These are phyloP conservation scores for Salvelinus namaycush DNA, from an alignment of 2,113 vertebrate species.

Conservation along the genomic window DNA sequence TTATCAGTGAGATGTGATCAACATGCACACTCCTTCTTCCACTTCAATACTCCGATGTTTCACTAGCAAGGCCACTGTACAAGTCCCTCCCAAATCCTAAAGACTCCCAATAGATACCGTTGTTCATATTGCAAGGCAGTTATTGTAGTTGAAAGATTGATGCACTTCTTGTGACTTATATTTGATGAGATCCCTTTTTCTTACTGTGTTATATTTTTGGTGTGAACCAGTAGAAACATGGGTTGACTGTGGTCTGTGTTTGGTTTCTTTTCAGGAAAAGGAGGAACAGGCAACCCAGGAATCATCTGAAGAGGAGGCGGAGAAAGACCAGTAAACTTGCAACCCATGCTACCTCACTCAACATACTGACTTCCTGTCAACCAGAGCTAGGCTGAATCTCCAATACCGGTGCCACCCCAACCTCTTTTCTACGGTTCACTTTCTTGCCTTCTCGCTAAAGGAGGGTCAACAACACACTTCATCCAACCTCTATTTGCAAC, in stretches of 20 bases:
- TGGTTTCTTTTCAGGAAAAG: conserved; percentile 77
- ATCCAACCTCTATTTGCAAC: conserved; percentile 63
- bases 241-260: conserved; percentile 5
- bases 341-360: conserved; percentile 82
- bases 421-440: conserved; percentile 56
- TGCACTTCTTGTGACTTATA: not conserved
- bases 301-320: conserved; percentile 91
- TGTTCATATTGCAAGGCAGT: not conserved
- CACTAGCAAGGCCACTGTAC: not conserved
- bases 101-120: not conserved
- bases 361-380: conserved; percentile 77
- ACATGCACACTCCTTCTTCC: not conserved
- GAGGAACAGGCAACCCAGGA: conserved; percentile 91
- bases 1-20: not conserved
- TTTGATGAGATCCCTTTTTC: not conserved
- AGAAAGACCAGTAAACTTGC: conserved; percentile 89
- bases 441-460: conserved; percentile 50
- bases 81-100: not conserved
- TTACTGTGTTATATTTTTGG: not conserved
- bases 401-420: conserved; percentile 71
- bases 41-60: not conserved
- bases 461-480: conserved; percentile 62
- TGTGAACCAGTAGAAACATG: not conserved
- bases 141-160: not conserved
- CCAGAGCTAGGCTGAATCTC: conserved; percentile 75